A percentile compares a stretch with the other conserved stretches of the same genome.
Conservation (phyloP, 2,113 vertebrate genomes). For the Gymnocephalus cernua region DNA sequence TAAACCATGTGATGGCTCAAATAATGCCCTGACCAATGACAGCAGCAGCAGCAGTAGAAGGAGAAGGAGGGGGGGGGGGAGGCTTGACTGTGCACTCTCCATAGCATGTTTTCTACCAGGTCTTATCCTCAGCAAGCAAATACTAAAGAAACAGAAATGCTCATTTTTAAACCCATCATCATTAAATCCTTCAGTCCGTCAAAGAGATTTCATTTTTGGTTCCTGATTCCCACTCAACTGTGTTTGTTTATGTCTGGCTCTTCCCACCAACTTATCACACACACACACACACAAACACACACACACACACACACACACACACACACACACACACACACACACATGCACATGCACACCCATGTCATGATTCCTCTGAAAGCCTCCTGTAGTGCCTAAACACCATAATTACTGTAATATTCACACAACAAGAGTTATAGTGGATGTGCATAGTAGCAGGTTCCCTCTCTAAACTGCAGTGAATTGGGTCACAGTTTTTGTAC, state of each 20-base stretch:
- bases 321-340: conserved; percentile 4
- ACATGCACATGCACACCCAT: neutral
- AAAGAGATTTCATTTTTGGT: neutral
- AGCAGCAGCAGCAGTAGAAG: conserved; percentile 26
- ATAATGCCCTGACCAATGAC: conserved; percentile 61
- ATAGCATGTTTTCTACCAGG: conserved; percentile 26
- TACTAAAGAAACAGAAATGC: neutral
- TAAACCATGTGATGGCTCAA: conserved; percentile 65
- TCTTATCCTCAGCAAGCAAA: conserved; percentile 30
- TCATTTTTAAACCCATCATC: neutral
- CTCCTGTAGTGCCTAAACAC: conserved; percentile 35
- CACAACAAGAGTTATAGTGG: neutral
- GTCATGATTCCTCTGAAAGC: conserved; percentile 43
- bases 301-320: conserved; percentile 25
- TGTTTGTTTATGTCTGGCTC: conserved; percentile 66
- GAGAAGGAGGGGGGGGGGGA: conserved; percentile 37
- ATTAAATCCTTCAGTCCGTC: neutral
- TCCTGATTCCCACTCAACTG: neutral
- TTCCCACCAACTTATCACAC: conserved; percentile 49
- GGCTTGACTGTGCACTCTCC: conserved; percentile 47
- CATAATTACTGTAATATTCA: conserved; percentile 44
- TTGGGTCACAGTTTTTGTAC: neutral
- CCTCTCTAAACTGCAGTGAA: neutral
- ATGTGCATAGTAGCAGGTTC: neutral
- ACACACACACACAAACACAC: conserved; percentile 17